Percentiles rank a stretch among this genome's conserved stretches.
These are phyloP conservation scores for Neria commutata DNA, from an alignment of 2,888 invertebrate genomes.

Conservation along the genomic window DNA sequence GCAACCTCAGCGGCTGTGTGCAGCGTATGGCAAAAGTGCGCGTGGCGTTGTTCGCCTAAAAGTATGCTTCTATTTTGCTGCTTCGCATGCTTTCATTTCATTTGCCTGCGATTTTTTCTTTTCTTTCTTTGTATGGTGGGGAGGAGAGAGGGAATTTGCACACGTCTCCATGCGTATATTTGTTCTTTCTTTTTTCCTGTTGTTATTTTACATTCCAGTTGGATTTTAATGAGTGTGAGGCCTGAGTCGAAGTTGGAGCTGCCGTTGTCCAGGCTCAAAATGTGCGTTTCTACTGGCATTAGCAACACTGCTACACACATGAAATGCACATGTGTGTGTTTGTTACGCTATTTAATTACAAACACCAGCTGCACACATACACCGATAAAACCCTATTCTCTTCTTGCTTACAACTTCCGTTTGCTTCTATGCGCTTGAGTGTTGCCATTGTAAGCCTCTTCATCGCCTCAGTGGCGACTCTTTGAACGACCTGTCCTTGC, in stretches of 20 bases:
- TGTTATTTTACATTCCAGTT: conserved; percentile 17
- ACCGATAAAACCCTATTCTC: too few relatives aligned
- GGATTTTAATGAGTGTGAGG: conserved; percentile 28
- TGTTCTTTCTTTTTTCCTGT: conserved; percentile 22
- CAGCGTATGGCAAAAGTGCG: conserved; percentile 41
- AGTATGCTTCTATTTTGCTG: conserved; percentile 42
- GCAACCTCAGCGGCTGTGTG: conserved; percentile 37
- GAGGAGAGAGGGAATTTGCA: background rate
- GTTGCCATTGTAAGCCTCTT: conserved; percentile 40
- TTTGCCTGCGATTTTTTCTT: conserved; percentile 9
- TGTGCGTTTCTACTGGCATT: conserved; percentile 51
- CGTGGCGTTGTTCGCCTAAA: conserved; percentile 44
- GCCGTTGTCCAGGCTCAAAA: conserved; percentile 41
- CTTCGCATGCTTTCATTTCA: conserved; percentile 2
- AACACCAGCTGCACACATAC: too few relatives aligned
- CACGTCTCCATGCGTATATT: conserved; percentile 10
- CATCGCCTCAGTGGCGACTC: conserved; percentile 51
- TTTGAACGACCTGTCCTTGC: too few relatives aligned
- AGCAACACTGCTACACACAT: conserved; percentile 32
- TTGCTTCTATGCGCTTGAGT: conserved; percentile 17
- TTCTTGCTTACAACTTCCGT: conserved; percentile 28
- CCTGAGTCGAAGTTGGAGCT: too few relatives aligned
- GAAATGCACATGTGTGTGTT: background rate
- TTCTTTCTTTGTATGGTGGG: conserved; percentile 20
- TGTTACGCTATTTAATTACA: conserved; percentile 50